A percentile compares a stretch with the other conserved stretches of the same genome.
Evolutionary conservation across 2,888 invertebrate genomes (phyloP).

Genomic region (Tetheella fluctuosa): DNA sequence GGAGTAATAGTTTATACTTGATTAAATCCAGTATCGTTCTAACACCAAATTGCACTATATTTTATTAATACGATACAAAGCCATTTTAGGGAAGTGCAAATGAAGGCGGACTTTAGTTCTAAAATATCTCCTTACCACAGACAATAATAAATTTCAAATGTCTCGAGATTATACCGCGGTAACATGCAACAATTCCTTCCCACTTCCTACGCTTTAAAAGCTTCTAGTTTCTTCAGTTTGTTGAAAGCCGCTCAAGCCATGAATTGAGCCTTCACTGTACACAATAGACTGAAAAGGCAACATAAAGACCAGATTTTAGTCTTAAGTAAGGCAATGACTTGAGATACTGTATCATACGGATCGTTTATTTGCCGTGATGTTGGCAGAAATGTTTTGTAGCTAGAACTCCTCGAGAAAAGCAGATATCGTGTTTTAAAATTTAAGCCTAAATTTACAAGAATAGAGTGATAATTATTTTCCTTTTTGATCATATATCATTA

Average conservation of each 20-base stretch:
- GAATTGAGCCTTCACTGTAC: conserved; percentile 61
- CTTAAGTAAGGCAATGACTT: conserved; percentile 71
- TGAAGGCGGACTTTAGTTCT: neutral
- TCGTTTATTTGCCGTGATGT: neutral
- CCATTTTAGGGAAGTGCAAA: neutral
- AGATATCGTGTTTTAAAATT: neutral
- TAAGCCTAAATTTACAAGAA: too few relatives aligned
- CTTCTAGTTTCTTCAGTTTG: conserved; percentile 69
- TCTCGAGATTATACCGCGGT: conserved; percentile 13
- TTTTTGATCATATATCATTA: too few relatives aligned
- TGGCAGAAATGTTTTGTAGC: neutral
- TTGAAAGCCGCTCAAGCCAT: conserved; percentile 69
- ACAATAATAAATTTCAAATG: neutral
- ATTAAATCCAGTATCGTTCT: too few relatives aligned
- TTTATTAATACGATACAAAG: neutral
- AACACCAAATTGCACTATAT: too few relatives aligned
- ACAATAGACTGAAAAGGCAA: conserved; percentile 73
- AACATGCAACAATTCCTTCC: conserved; percentile 57
- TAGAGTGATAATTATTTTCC: too few relatives aligned
- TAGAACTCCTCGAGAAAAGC: neutral
- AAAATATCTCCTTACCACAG: neutral
- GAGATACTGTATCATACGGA: conserved; percentile 49
- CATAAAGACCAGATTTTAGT: conserved; percentile 71
- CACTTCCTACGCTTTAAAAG: conserved; percentile 66
- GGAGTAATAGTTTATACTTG: too few relatives aligned